phyloP scores from a whole-genome alignment of 37 sponge, comb jelly and placozoan species.

The Beroe forskalii region DNA sequence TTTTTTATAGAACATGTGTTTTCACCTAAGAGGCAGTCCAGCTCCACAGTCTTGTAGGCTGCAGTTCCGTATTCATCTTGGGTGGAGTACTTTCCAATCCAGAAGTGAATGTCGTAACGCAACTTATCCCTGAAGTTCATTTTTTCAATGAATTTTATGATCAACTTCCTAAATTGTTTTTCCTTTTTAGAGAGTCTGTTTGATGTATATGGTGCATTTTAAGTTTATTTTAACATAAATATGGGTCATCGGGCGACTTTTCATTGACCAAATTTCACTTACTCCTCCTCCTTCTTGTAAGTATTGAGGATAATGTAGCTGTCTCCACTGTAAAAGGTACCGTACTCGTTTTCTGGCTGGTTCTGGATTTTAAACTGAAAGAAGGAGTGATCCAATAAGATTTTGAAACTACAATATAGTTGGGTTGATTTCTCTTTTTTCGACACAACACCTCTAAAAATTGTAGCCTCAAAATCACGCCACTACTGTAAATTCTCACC shows the following conservation, averaged over 20 bases:
- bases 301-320: conserved; percentile 97
- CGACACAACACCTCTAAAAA: too few species aligned
- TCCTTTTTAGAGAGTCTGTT: too few species aligned
- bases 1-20: too few species aligned
- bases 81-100: conserved; percentile 68
- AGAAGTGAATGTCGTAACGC: conserved; percentile 68
- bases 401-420: too few species aligned
- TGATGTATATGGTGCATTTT: too few species aligned
- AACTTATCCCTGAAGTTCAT: conserved; percentile 68
- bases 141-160: background rate
- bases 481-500: background rate
- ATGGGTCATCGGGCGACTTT: too few species aligned
- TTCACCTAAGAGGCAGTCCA: conserved; percentile 73
- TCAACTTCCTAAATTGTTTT: too few species aligned
- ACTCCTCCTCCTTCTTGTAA: conserved; percentile 73
- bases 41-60: conserved; percentile 70
- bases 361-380: conserved; percentile 62
- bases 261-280: too few species aligned
- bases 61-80: conserved; percentile 70
- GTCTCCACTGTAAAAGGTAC: conserved; percentile 96
- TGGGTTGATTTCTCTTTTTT: too few species aligned
- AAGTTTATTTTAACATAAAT: too few species aligned
- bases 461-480: background rate
- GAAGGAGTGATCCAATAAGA: too few species aligned
- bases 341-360: conserved; percentile 91